Conservation (phyloP, 2,888 invertebrate genomes). For the Habrosyne pyritoides region DNA sequence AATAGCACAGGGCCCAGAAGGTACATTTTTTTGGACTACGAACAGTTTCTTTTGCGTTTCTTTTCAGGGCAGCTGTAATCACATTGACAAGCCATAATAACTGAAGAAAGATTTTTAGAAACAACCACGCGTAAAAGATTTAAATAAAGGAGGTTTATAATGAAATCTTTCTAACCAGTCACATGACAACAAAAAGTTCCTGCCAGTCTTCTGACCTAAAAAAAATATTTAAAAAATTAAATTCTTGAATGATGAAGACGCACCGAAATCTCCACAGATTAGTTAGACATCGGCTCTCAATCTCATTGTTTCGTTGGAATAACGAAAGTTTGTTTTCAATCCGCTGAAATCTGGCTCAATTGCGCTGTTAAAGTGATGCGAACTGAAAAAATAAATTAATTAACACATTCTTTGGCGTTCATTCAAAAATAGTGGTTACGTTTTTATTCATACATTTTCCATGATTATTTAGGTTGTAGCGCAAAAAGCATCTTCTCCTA, state of each 20-base stretch:
- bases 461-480: not conserved
- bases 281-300: not conserved
- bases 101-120: no score
- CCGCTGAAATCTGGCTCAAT: constrained; percentile 5
- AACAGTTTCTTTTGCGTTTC: no score
- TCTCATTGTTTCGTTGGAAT: not conserved
- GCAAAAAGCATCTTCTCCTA: not conserved
- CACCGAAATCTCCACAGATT: not conserved
- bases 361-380: not conserved
- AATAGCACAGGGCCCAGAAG: no score
- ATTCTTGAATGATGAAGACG: not conserved
- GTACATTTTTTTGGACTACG: no score
- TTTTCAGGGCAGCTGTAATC: no score
- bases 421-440: not conserved
- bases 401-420: constrained; percentile 7
- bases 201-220: no score
- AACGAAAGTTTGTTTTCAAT: not conserved
- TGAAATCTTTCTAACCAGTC: no score
- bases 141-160: no score
- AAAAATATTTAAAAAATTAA: not conserved
- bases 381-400: constrained; percentile 4
- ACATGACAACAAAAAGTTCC: no score
- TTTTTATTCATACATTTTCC: not conserved
- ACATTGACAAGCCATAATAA: no score
- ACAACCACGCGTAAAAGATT: no score